A percentile compares a stretch with the other conserved stretches of the same genome.
These are phyloP conservation scores for Dimorphilus gyrociliatus DNA, from an alignment of 2,888 invertebrate genomes.

Conservation along the genomic window DNA sequence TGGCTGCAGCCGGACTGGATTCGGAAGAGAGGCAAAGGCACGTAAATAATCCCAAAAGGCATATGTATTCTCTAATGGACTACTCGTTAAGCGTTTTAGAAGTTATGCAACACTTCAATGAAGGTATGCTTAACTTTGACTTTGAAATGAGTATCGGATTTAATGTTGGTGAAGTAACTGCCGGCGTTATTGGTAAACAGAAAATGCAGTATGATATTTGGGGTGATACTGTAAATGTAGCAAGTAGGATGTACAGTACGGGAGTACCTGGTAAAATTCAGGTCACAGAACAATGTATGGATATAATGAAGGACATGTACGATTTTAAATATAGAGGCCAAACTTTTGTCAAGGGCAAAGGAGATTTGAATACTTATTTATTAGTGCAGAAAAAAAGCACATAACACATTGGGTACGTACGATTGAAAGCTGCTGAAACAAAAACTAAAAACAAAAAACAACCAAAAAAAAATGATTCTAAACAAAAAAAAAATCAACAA, in stretches of 20 bases:
- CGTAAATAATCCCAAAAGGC: conserved; percentile 50
- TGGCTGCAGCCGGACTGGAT: conserved; percentile 91
- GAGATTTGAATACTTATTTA: conserved; percentile 78
- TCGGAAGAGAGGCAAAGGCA: conserved; percentile 55
- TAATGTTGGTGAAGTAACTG: conserved; percentile 86
- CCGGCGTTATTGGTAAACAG: conserved; percentile 84
- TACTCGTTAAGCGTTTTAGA: conserved; percentile 77
- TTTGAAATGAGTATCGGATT: conserved; percentile 51
- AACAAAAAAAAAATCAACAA: no score
- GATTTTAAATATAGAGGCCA: conserved; percentile 79
- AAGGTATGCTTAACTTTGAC: conserved; percentile 37
- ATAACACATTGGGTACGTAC: no score
- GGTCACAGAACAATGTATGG: conserved; percentile 32
- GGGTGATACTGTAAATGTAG: conserved; percentile 96
- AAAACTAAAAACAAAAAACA: no score
- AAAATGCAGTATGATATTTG: conserved; percentile 94
- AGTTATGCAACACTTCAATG: conserved; percentile 31
- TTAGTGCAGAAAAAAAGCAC: conserved; percentile 33
- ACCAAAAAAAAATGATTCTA: no score
- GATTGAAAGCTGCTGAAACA: no score
- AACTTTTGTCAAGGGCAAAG: conserved; percentile 90
- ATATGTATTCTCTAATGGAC: conserved; percentile 72
- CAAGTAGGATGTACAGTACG: conserved; percentile 90
- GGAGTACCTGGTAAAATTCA: conserved; percentile 65
- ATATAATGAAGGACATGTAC: conserved; percentile 54